A percentile compares a stretch with the other conserved stretches of the same genome.
phyloP scores from a whole-genome alignment of 1,140 invertebrate genomes.

The Harlomillsia oculata region DNA sequence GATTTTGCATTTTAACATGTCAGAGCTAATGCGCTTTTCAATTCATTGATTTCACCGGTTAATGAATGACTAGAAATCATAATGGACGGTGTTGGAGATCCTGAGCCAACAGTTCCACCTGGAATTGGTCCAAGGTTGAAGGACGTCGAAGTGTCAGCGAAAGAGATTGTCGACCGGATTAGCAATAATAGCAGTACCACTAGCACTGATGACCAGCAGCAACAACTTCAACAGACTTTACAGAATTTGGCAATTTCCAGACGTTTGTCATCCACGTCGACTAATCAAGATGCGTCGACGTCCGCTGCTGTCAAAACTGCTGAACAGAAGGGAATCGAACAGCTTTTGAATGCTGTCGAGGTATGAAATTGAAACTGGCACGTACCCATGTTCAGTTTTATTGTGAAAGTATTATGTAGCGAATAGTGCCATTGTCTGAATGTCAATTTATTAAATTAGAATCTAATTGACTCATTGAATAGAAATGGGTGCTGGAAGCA shows the following conservation, averaged over 20 bases:
- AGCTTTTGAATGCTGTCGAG: conserved; percentile 6
- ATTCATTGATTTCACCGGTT: too few relatives aligned
- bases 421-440: background rate
- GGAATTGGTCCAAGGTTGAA: conserved; percentile 14
- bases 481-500: conserved; percentile 28
- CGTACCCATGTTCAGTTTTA: too few relatives aligned
- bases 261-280: background rate
- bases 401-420: too few relatives aligned
- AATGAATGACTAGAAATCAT: too few relatives aligned
- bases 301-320: background rate
- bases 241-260: background rate
- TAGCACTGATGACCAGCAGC: background rate
- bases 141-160: conserved; percentile 31
- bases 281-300: background rate
- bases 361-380: background rate
- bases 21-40: too few relatives aligned
- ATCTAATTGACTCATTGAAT: conserved; percentile 3
- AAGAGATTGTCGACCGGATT: conserved; percentile 31
- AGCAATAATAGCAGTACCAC: background rate
- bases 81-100: too few relatives aligned
- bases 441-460: too few relatives aligned
- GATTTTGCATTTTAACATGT: too few relatives aligned
- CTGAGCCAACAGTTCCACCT: too few relatives aligned
- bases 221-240: background rate
- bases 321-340: conserved; percentile 10